phyloP scores from a whole-genome alignment of 2,113 vertebrate species.

The Rhinoptilus africanus region DNA sequence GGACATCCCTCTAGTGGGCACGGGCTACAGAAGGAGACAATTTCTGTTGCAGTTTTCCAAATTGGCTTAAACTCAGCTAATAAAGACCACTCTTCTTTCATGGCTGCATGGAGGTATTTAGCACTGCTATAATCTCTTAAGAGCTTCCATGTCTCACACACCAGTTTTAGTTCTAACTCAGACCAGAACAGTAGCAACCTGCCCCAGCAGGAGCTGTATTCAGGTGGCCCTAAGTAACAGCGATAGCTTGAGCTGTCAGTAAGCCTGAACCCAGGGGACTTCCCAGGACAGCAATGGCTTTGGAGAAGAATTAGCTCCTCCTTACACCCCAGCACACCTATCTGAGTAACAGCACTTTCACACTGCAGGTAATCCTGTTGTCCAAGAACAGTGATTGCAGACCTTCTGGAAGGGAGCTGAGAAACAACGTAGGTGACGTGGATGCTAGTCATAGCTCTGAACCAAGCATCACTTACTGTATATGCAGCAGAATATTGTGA shows the following conservation, averaged over 20 bases:
- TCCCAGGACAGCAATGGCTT: not conserved
- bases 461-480: slow-evolving; percentile 83
- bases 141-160: too few relatives aligned
- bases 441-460: not conserved
- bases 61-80: not conserved
- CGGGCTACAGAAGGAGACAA: not conserved
- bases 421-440: not conserved
- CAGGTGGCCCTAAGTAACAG: not conserved
- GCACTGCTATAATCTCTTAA: not conserved
- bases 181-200: not conserved
- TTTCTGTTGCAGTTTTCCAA: not conserved
- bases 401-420: not conserved
- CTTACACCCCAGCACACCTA: not conserved
- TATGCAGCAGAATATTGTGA: slow-evolving; percentile 82
- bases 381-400: not conserved
- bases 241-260: not conserved
- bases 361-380: not conserved
- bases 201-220: not conserved
- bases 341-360: not conserved
- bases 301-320: not conserved
- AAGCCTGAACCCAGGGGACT: not conserved
- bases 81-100: not conserved
- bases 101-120: not conserved
- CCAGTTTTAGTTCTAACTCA: not conserved
- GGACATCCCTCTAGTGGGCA: not conserved